Evolutionary conservation across 92 coral and sea anemone genomes (phyloP), one percentile per base, ranked within the genome.

Genomic region (Actinostola sp.): DNA sequence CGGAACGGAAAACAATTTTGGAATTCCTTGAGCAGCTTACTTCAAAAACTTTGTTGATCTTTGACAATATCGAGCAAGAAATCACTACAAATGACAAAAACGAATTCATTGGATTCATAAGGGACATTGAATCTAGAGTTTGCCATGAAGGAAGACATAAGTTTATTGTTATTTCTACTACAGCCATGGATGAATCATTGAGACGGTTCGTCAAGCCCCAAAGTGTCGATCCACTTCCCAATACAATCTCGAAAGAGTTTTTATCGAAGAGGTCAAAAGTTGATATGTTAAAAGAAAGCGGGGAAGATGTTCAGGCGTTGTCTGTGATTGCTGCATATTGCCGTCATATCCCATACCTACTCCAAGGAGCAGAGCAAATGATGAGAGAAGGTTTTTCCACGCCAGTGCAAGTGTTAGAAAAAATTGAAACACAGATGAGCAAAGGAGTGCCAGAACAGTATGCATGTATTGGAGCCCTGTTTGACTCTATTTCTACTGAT

Each of bases 1-100:
- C 1, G 19, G 63, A 28, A 30, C 23, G 63, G 38, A 75, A 71
- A 28, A 66, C 33, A 30, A 71, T 80, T 41, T 51, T 13, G 11
- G 31, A 6, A 28, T 53, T 63, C 0, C 16, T 34, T 12, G 5
- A 36, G 55, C 38, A 17, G 14, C 29, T 73, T n/a, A 35, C 54
- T 0, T 45, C 0, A 34, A 43, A 74, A n/a, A 61, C 80, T 29
- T 32, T 88, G 15, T 53, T 88, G 24, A 17, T 84, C 16, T 62
- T 88, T 17, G 93, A 88, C 75, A 88, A 80, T 66, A 75, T 84
- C 16, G 93, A 88, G 17, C 79, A 79, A 34, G 83, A 84, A 35
- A 38, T 82, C 33, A 26, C 75, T 42, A 25, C 4, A 26, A 28
- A 55, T 17, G 56, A 50, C 34, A 67, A 30, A 16, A 63, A 60